These are phyloP conservation scores for Aurelia aurita DNA, from an alignment of 30 jellyfish, hydroid and myxozoan species.

Conservation along the genomic window DNA sequence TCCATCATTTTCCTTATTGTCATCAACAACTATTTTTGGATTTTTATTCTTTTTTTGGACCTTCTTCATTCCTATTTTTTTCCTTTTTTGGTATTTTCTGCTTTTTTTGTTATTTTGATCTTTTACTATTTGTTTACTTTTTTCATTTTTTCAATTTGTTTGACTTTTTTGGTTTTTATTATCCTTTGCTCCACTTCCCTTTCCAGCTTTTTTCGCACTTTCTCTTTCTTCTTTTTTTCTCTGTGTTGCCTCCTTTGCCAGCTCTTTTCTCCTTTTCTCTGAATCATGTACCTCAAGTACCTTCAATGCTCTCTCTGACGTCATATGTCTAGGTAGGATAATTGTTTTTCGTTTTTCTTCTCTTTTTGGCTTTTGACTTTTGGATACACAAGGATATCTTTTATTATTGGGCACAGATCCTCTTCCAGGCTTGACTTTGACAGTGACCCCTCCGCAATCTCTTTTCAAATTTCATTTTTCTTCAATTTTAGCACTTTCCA, in stretches of 20 bases:
- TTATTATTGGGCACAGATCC: slow-evolving; percentile 24
- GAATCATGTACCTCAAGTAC: slow-evolving; percentile 24
- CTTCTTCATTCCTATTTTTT: no score
- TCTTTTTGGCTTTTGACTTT: not conserved
- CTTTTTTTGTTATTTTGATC: not conserved
- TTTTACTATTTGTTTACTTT: not conserved
- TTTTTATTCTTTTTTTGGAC: no score
- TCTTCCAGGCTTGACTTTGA: not conserved
- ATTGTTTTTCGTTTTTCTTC: not conserved
- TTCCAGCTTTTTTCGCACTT: no score
- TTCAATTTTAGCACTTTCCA: slow-evolving; percentile 18
- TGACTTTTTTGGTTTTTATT: no score
- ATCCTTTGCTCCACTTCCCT: no score
- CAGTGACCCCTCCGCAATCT: not conserved
- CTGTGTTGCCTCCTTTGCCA: no score
- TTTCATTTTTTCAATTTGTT: no score
- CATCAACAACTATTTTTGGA: no score
- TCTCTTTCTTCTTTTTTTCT: no score
- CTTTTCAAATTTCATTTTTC: not conserved
- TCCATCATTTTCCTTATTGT: no score
- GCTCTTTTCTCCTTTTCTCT: no score
- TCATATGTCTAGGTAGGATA: slow-evolving; percentile 8
- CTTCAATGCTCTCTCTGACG: slow-evolving; percentile 9
- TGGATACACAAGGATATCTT: not conserved
- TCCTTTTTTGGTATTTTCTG: no score